phyloP scores from a whole-genome alignment of 2,888 invertebrate genomes.

The Actias luna region DNA sequence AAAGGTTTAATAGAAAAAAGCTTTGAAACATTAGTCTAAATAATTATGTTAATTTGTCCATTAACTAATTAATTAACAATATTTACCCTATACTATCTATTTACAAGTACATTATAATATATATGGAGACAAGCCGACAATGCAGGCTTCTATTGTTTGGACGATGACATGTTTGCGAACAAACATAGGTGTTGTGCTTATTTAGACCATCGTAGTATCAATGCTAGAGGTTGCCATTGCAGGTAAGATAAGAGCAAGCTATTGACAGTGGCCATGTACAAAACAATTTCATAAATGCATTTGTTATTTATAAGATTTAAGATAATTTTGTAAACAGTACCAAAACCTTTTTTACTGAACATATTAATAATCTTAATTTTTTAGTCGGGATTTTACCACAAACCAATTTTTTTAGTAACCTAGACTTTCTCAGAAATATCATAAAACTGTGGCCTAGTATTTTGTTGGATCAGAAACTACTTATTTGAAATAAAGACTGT shows the following conservation, averaged over 20 bases:
- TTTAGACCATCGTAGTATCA: conserved; percentile 33
- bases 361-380: no score
- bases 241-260: conserved; percentile 12
- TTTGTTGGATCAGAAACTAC: no score
- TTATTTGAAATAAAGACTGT: no score
- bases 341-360: no score
- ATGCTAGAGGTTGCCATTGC: conserved; percentile 25
- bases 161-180: conserved; percentile 39
- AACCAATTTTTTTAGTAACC: no score
- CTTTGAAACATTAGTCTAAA: not conserved
- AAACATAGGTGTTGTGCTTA: conserved; percentile 39
- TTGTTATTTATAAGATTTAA: not conserved
- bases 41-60: not conserved
- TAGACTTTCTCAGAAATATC: no score
- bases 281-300: not conserved
- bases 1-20: not conserved
- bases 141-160: conserved; percentile 38
- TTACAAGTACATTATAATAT: conserved; percentile 16
- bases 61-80: not conserved
- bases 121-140: conserved; percentile 17
- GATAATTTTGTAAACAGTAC: no score
- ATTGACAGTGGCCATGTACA: not conserved
- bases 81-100: not conserved
- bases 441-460: no score
- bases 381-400: no score